A percentile compares a stretch with the other conserved stretches of the same genome.
phyloP scores from a whole-genome alignment of 2,888 invertebrate genomes.

The Parnassius mnemosyne region DNA sequence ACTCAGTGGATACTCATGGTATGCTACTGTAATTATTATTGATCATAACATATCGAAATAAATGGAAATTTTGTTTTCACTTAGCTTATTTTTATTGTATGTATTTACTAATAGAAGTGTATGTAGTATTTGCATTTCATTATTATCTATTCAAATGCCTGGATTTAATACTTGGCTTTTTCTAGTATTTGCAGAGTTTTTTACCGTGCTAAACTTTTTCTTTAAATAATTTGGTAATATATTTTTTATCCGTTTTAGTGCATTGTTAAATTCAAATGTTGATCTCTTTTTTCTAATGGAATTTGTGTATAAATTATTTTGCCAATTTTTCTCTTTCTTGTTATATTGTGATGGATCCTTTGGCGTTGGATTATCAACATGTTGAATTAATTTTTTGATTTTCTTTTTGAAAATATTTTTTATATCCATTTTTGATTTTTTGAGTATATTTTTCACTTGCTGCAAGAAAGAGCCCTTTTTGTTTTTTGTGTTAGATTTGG shows the following conservation, averaged over 20 bases:
- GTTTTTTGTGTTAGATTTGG: constrained; percentile 9
- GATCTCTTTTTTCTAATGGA: constrained; percentile 45
- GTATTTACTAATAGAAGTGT: too few relatives aligned
- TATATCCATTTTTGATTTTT: constrained; percentile 50
- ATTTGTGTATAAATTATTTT: neutral
- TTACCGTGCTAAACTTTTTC: constrained; percentile 50
- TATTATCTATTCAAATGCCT: too few relatives aligned
- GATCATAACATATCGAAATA: too few relatives aligned
- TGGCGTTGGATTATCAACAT: constrained; percentile 37
- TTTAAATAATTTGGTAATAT: constrained; percentile 59
- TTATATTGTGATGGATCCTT: constrained; percentile 45
- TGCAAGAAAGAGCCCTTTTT: constrained; percentile 50
- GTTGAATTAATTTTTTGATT: neutral
- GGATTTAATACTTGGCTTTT: neutral
- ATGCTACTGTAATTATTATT: too few relatives aligned
- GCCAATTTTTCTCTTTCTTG: constrained; percentile 39
- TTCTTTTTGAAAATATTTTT: constrained; percentile 16
- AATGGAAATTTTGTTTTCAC: too few relatives aligned
- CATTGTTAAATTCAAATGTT: constrained; percentile 30
- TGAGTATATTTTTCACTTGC: constrained; percentile 49
- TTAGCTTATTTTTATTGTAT: too few relatives aligned
- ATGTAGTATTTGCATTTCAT: too few relatives aligned
- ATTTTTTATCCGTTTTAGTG: constrained; percentile 48
- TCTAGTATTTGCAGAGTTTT: constrained; percentile 30
- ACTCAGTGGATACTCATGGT: too few relatives aligned